A percentile compares a stretch with the other conserved stretches of the same genome.
Conservation (phyloP, 1,140 invertebrate genomes). For the Ceratina calcarata region DNA sequence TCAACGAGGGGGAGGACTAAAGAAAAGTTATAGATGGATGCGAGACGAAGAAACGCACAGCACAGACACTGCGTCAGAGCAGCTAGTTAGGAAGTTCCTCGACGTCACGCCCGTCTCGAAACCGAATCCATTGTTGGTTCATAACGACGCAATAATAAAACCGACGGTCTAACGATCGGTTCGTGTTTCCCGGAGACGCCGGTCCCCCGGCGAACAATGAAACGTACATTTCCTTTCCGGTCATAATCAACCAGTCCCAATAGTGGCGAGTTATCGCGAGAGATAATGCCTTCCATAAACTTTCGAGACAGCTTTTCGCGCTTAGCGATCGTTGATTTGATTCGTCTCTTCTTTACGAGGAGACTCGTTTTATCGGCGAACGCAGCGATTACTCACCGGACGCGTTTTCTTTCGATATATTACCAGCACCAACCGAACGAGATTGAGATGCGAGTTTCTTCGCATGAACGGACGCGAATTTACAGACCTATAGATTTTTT, state of each 20-base stretch:
- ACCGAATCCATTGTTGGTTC: constrained; percentile 62
- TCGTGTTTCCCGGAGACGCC: constrained; percentile 63
- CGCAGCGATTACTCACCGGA: background rate
- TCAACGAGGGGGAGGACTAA: background rate
- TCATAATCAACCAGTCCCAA: constrained; percentile 62
- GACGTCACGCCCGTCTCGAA: constrained; percentile 53
- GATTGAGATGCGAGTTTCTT: no score
- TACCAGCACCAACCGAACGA: background rate
- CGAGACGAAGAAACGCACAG: background rate
- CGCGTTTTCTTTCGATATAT: background rate
- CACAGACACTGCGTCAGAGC: constrained; percentile 20
- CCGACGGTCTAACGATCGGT: constrained; percentile 63
- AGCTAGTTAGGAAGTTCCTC: constrained; percentile 63
- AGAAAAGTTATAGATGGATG: constrained; percentile 15
- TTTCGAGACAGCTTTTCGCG: constrained; percentile 57
- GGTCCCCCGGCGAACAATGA: constrained; percentile 57
- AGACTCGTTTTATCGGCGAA: constrained; percentile 18
- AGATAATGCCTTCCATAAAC: constrained; percentile 56
- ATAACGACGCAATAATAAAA: constrained; percentile 67
- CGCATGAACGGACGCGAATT: no score
- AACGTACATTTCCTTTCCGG: constrained; percentile 63
- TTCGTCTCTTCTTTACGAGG: constrained; percentile 28
- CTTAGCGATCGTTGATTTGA: constrained; percentile 37
- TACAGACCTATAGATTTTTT: background rate
- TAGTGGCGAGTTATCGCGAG: constrained; percentile 37